Percentiles rank a stretch among this genome's conserved stretches.
phyloP scores from a whole-genome alignment of 2,113 vertebrate genomes.

The Rhabdornis inornatus region DNA sequence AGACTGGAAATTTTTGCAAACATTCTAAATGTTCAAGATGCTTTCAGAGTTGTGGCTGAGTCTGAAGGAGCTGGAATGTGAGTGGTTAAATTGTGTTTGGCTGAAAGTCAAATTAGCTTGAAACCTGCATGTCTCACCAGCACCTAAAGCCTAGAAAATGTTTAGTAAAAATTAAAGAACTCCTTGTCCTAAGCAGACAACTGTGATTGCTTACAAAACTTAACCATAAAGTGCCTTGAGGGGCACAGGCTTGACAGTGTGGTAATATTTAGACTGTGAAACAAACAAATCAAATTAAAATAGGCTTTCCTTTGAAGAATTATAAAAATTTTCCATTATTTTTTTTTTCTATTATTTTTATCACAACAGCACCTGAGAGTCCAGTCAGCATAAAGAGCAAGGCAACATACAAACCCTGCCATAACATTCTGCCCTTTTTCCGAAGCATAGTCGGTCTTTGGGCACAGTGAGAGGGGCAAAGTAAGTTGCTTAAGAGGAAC shows the following conservation, averaged over 20 bases:
- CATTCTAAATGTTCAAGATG: neutral
- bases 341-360: neutral
- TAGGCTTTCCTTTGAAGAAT: neutral
- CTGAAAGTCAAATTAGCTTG: neutral
- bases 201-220: neutral
- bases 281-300: neutral
- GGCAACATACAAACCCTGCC: neutral
- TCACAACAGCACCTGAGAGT: neutral
- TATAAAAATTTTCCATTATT: neutral
- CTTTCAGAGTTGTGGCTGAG: neutral
- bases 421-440: neutral
- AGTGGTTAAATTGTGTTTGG: neutral
- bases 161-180: neutral
- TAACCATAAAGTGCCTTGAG: neutral
- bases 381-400: neutral
- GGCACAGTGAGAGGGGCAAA: neutral
- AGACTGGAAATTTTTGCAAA: neutral
- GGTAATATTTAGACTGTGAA: neutral
- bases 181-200: neutral
- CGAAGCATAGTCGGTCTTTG: neutral
- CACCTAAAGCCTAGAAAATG: neutral
- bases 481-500: neutral
- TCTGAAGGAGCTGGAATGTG: neutral
- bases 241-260: neutral
- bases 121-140: neutral